phyloP scores from a whole-genome alignment of 2,797 vertebrate species.

The Myotis pilosus region DNA sequence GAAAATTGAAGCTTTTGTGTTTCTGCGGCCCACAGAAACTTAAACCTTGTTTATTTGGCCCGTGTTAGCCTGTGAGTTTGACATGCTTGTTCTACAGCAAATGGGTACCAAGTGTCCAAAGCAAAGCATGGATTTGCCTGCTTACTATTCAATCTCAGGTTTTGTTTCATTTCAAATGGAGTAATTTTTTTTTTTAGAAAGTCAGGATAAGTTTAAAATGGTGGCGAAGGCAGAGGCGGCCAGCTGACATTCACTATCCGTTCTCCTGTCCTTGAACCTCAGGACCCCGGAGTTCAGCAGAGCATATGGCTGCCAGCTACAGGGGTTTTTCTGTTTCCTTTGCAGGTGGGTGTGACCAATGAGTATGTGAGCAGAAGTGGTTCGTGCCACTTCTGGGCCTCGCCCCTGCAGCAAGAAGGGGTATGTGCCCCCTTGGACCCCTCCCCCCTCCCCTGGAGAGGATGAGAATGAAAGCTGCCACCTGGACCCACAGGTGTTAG shows the following conservation, averaged over 20 bases:
- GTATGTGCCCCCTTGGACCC: not conserved
- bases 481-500: not conserved
- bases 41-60: no score
- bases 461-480: not conserved
- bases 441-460: not conserved
- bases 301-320: not conserved
- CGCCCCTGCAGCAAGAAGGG: not conserved
- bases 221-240: not conserved
- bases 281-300: not conserved
- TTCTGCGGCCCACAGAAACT: no score
- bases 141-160: not conserved
- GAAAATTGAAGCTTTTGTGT: no score
- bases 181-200: not conserved
- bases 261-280: not conserved
- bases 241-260: not conserved
- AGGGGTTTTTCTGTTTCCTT: not conserved
- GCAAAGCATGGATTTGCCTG: not conserved
- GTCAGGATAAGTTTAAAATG: not conserved
- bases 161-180: slow-evolving; percentile 8
- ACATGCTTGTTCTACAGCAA: not conserved
- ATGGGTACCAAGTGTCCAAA: not conserved
- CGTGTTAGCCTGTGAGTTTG: no score
- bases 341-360: not conserved
- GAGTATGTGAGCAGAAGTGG: not conserved
- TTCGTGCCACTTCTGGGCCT: not conserved